Base-by-base conservation (phyloP, 2,888 invertebrate genomes). In the Hypsopygia costalis region DNA sequence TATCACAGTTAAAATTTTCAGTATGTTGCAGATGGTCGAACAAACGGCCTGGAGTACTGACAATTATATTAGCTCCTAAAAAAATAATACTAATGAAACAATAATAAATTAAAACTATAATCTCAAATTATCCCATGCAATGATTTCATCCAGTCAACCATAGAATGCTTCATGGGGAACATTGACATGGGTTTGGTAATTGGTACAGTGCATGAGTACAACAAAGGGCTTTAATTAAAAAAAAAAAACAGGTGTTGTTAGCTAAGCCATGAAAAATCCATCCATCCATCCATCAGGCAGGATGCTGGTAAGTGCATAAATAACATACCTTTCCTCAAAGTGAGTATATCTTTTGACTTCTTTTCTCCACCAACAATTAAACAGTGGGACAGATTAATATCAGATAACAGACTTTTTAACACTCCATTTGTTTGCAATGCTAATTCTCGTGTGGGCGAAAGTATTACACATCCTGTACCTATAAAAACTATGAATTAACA, bases 401-500 rank as follows among this genome's bases (percentile, higher is more conserved):
- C 88, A 45, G 91, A 90, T 85, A 98, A 92, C 29, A 99, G 77
- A 71, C 97, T 97, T 64, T 95, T 94, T 21, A 98, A 78, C 0
- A 98, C 97, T 37, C 97, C 96, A 87, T 94, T 97, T 0, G 96
- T 98, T 83, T 99, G 98, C 92, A 98, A 94, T 0, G 97, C 95
- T 60, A 99, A 85, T 78, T 99, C 99, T 63, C 98, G 90, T 0
- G 98, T 98, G 0, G 99, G 99, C 8, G 98, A 97, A 48, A 99
- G 94, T 39, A 99, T 94, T 34, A 99, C 92, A 43, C 95, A 94
- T 6, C 98, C 98, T 31, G 97, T 96, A 43, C 95, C 95, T 94
- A 47, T 7, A 71, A 64, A 46, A 7, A 27, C 10, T n/a, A n/a
- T n/a, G 6, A 22, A 37, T 6, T 6, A 41, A 42, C 92, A 44